Base-by-base conservation (phyloP, 2,797 vertebrate species). In the Rallus crepitans region DNA sequence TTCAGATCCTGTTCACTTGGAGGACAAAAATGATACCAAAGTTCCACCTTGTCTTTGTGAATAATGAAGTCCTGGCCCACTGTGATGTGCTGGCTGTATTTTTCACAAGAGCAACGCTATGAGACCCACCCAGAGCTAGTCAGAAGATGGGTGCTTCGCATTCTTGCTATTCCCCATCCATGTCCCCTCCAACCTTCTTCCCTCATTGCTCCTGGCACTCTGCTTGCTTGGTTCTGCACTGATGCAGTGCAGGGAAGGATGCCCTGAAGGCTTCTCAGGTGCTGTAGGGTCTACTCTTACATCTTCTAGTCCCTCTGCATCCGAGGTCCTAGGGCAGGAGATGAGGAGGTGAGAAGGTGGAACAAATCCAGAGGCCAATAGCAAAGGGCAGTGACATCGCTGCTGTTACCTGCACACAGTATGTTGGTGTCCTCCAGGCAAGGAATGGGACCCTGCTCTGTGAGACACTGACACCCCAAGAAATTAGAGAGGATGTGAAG, bases 81-180 rank as follows among this genome's bases (percentile, higher is more conserved):
- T 4, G 17, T 9, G 40, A 25, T 1, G 4, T 3, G 0, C 12
- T 8, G 0, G 3, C 8, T 2, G 14, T 6, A 6, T 35, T 88
- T 82, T 55, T 48, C 77, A 45, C 7, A 37, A 28, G 33, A 59
- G 53, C 33, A 7, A 4, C 9, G 12, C 50, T 0, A 12, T 59
- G 28, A 73, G 31, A 57, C 55, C 45, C 23, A 5, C 13, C 24
- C 65, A 11, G 56, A 42, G 21, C 30, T 3, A 12, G 35, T 13
- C 11, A 14, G 47, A 42, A 27, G 1, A 6, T 0, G 12, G 25
- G 20, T 7, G 5, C 9, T 45, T 50, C 59, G 14, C 66, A 45
- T 6, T 40, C 40, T 60, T 28, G 30, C 47, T 39, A 1, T 3
- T 83, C 75, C 37, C 6, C 5, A 45, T 55, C 37, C 59, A 1